Evolutionary conservation across 35 echinoderm and acorn worm genomes (phyloP), one percentile per base, ranked within the genome.

Genomic region (Chiridota heheva): DNA sequence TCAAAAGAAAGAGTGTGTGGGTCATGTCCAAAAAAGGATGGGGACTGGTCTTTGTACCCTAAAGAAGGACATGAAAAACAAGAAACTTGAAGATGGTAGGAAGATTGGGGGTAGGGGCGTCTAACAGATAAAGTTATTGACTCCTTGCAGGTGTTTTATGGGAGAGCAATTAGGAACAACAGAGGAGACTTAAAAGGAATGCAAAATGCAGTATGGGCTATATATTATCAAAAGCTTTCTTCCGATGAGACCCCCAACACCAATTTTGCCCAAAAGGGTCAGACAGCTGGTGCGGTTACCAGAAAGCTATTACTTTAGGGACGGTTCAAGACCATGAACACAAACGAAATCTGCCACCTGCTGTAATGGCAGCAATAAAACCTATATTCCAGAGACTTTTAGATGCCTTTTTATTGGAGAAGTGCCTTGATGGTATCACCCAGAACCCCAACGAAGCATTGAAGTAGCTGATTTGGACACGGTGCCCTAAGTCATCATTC

Each of bases 21-120:
- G 60, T 25, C 77, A 81, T 42, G 38, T 81, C 1, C 33, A 40
- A 42, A 81, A 81, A 25, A 5, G 57, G 16, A 68, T 82, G 62
- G 80, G 80, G 7, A 69, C 80, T 0, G 28, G 80, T 27, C 33
- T 82, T 20, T 25, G 80, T 1, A 55, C 7, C 2, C 29, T 69
- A 24, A 44, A 35, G n/a, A 57, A 82, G 5, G 20, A 48, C 18
- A 1, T 48, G 2, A 76, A 76, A 76, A 47, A 47, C 16, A 47
- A 76, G 29, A 76, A 76, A 51, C 44, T 76, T 3, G 31, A 22
- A 8, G 58, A 68, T 82, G 62, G 80, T 36, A 49, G 45, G 45
- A 26, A 29, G 5, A 31, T 76, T 47, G 40, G 3, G 5, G 63
- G 63, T 48, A 69, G 40, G 41, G 58, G 26, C 15, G 63, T 10